These are phyloP conservation scores for Drosophila nigricruria DNA, from an alignment of 2,888 invertebrate genomes.

Conservation along the genomic window DNA sequence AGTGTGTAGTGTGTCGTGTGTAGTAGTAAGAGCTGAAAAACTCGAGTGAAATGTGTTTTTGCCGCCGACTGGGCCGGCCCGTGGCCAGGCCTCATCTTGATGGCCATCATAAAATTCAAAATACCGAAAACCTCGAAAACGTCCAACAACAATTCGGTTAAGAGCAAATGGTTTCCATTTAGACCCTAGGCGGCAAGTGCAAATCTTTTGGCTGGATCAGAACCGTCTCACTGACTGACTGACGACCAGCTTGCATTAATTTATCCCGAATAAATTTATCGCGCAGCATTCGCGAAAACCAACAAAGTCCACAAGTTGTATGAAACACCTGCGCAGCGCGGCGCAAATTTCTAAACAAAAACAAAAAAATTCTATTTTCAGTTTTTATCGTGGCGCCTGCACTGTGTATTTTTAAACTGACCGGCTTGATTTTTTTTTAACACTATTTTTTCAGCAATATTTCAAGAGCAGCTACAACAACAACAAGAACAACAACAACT, in stretches of 20 bases:
- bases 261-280: constrained; percentile 43
- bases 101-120: constrained; percentile 64
- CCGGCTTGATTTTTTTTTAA: constrained; percentile 65
- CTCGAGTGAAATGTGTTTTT: constrained; percentile 20
- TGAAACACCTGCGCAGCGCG: constrained; percentile 66
- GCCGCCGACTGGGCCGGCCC: constrained; percentile 13
- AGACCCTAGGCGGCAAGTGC: constrained; percentile 69
- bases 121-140: constrained; percentile 33
- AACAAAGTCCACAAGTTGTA: constrained; percentile 52
- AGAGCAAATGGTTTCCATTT: constrained; percentile 67
- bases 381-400: constrained; percentile 52
- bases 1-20: constrained; percentile 24
- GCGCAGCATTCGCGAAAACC: constrained; percentile 23
- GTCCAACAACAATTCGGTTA: constrained; percentile 37
- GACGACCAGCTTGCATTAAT: constrained; percentile 53
- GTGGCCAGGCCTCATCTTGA: constrained; percentile 43
- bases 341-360: constrained; percentile 59
- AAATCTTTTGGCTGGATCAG: constrained; percentile 62
- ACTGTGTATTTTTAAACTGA: constrained; percentile 72
- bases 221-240: constrained; percentile 46
- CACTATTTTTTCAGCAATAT: constrained; percentile 68
- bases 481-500: constrained; percentile 18
- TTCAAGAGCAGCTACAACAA: constrained; percentile 54
- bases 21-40: constrained; percentile 15
- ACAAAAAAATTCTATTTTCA: constrained; percentile 29